These are phyloP conservation scores for Zygothrica quintamaculata DNA, from an alignment of 2,888 invertebrate species.

Conservation along the genomic window DNA sequence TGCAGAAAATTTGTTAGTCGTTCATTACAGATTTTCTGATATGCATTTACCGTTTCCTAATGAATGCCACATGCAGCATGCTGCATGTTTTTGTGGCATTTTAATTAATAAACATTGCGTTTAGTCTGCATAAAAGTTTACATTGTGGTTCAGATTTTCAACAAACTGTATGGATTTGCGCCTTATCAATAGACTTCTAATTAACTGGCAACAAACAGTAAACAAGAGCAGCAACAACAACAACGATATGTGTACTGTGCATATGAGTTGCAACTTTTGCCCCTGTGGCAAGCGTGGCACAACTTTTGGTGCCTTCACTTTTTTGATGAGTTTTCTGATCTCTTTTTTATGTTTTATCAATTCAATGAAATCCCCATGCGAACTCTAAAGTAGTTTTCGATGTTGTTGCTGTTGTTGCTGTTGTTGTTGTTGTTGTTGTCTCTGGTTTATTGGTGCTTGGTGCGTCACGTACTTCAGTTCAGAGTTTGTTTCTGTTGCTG, in stretches of 20 bases:
- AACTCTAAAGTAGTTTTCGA: conserved; percentile 9
- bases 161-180: conserved; percentile 46
- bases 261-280: neutral
- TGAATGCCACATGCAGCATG: conserved; percentile 36
- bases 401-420: neutral
- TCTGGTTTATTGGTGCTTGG: conserved; percentile 31
- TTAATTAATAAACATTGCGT: conserved; percentile 69
- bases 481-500: conserved; percentile 35
- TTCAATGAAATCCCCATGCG: conserved; percentile 28
- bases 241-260: too few species aligned
- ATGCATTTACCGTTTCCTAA: conserved; percentile 34
- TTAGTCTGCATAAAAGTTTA: conserved; percentile 13
- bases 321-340: conserved; percentile 63
- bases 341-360: conserved; percentile 62
- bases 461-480: conserved; percentile 62
- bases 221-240: too few species aligned
- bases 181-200: conserved; percentile 72
- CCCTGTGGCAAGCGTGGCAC: conserved; percentile 22
- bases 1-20: too few species aligned
- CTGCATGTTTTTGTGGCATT: conserved; percentile 63
- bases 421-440: neutral
- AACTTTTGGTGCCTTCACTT: conserved; percentile 34
- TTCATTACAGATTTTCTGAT: too few species aligned
- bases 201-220: conserved; percentile 57
- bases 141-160: conserved; percentile 38